Percentiles rank a stretch among this genome's conserved stretches.
Conservation (phyloP, 2,888 invertebrate genomes). For the Myopa testacea region DNA sequence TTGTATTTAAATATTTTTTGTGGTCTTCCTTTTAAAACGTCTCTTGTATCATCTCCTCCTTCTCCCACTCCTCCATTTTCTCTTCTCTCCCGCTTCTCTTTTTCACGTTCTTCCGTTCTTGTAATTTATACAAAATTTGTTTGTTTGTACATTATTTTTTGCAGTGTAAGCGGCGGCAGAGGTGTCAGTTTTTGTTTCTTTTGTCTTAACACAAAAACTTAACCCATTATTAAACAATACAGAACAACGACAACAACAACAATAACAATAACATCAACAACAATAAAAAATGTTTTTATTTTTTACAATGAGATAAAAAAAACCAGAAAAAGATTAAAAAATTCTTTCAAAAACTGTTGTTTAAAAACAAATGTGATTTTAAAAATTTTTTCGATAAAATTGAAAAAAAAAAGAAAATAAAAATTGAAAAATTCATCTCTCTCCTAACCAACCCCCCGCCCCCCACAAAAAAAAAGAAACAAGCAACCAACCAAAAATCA, state of each 20-base stretch:
- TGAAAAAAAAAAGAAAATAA: conserved; percentile 32
- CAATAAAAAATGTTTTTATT: conserved; percentile 5
- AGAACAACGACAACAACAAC: background rate
- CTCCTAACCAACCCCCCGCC: background rate
- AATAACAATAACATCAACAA: conserved; percentile 9
- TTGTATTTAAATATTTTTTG: background rate
- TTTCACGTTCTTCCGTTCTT: background rate
- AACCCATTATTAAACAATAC: background rate
- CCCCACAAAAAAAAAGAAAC: conserved; percentile 43
- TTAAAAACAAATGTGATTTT: no score
- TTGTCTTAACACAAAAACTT: conserved; percentile 7
- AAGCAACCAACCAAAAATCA: conserved; percentile 58
- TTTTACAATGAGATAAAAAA: conserved; percentile 15
- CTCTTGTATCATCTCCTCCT: background rate
- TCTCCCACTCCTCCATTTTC: background rate
- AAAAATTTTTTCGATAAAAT: conserved; percentile 18
- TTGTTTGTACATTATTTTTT: conserved; percentile 28
- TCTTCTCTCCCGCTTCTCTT: background rate
- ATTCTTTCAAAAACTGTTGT: background rate
- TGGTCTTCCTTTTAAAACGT: conserved; percentile 7
- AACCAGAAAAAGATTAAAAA: background rate
- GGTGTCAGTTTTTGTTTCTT: conserved; percentile 24
- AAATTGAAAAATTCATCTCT: conserved; percentile 33
- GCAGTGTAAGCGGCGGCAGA: conserved; percentile 28
- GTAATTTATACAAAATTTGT: background rate